Conservation (phyloP, 2,797 vertebrate species). For the Sternotherus odoratus region DNA sequence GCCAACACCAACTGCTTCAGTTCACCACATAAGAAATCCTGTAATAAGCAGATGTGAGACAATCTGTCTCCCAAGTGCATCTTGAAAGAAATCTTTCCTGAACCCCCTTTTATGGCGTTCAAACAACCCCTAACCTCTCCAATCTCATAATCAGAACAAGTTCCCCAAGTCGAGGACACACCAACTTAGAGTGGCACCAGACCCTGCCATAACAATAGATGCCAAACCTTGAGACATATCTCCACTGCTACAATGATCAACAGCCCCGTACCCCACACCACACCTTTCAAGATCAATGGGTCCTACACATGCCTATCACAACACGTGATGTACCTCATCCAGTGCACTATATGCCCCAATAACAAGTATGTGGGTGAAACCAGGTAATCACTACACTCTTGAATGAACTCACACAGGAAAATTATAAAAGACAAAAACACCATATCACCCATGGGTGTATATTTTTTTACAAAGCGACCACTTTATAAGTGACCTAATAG, state of each 20-base stretch:
- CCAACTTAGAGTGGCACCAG: not conserved
- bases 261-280: not conserved
- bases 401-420: not conserved
- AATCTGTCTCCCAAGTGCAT: not conserved
- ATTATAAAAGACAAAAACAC: not conserved
- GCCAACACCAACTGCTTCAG: rapidly evolving
- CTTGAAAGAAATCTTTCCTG: not conserved
- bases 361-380: not conserved
- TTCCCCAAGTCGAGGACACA: not conserved
- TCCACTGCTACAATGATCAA: not conserved
- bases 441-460: too few relatives aligned
- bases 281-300: not conserved
- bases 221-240: not conserved
- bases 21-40: not conserved
- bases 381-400: not conserved
- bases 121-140: not conserved
- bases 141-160: not conserved
- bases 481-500: not conserved
- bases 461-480: not conserved
- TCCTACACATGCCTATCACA: not conserved
- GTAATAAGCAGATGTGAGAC: not conserved
- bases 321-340: not conserved
- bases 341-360: not conserved
- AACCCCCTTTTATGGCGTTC: not conserved
- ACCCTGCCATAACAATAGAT: not conserved